A percentile compares a stretch with the other conserved stretches of the same genome.
phyloP scores from a whole-genome alignment of 2,797 vertebrate genomes.

The Anolis apletophallus region DNA sequence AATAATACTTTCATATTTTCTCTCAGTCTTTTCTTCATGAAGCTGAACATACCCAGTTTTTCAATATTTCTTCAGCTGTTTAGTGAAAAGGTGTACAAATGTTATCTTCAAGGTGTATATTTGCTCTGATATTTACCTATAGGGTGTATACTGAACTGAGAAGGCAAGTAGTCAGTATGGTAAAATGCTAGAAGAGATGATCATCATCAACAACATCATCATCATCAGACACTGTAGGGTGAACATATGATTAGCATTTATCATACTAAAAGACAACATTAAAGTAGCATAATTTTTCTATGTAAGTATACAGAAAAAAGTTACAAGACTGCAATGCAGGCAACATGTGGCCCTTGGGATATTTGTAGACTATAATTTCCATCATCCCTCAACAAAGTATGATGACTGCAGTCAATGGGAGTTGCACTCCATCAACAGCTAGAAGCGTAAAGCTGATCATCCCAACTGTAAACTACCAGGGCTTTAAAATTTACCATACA shows the following conservation, averaged over 20 bases:
- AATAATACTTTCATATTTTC: too few species aligned
- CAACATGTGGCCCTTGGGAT: background rate
- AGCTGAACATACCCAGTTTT: too few species aligned
- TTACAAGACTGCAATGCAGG: background rate
- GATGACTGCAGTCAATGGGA: background rate
- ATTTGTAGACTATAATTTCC: background rate
- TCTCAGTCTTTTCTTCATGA: too few species aligned
- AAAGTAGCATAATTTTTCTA: background rate
- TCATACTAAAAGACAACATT: background rate
- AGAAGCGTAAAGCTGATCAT: too few species aligned
- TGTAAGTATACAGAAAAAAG: background rate
- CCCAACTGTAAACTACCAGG: background rate
- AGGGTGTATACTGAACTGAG: background rate
- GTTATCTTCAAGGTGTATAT: background rate
- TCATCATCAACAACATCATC: too few species aligned
- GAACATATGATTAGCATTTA: background rate
- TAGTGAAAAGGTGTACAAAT: background rate
- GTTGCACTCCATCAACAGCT: too few species aligned
- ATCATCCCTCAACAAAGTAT: background rate
- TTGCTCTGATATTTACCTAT: background rate
- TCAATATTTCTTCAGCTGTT: too few species aligned
- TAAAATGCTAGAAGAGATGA: background rate
- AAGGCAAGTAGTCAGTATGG: background rate
- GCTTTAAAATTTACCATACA: background rate
- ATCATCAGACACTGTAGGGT: background rate